Base-by-base conservation (phyloP, 2,888 invertebrate genomes). In the Harpalus rufipes region DNA sequence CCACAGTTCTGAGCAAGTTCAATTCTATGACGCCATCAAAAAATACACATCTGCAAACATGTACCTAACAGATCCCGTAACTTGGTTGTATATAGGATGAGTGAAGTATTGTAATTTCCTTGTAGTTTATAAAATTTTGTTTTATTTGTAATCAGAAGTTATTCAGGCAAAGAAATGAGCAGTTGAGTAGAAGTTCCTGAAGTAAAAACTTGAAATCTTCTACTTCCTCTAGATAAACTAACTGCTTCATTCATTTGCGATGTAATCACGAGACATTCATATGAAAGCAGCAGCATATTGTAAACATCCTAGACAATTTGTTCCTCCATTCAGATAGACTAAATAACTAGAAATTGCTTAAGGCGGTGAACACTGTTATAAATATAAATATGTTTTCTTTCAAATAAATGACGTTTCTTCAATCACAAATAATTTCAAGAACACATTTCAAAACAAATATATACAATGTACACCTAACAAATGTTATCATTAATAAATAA, bases 211-310 rank as follows among this genome's bases (percentile, higher is more conserved):
- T 68, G 68, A n/a, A 68, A 68, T 12, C n/a, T 68, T n/a, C 32
- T 68, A 68, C 39, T 68, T 68, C 68, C 68, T n/a, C 68, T 68
- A 68, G 68, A 68, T 68, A 68, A 68, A 68, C 68, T 68, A 68
- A 68, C 68, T 68, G 68, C 68, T 68, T 68, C 68, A 32, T 68
- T 39, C 68, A 68, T 14, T 68, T 68, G 68, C 25, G 39, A 68
- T 68, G 68, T 68, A 68, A 68, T 68, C 68, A 68, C 12, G 14
- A 68, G 68, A 32, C 68, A 68, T 68, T 68, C 68, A 68, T 51
- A 51, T 39, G 68, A 68, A 21, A 65, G n/a, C 14, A 14, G 39
- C 65, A 68, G n/a, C 39, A 68, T 59, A 59, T 14, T 16, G 18
- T 59, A 59, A 59, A 25, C 39, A 21, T 21, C 12, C n/a, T 39